These are phyloP conservation scores for Caenorhabditis afra DNA, from an alignment of 2,888 invertebrate genomes.

Conservation along the genomic window DNA sequence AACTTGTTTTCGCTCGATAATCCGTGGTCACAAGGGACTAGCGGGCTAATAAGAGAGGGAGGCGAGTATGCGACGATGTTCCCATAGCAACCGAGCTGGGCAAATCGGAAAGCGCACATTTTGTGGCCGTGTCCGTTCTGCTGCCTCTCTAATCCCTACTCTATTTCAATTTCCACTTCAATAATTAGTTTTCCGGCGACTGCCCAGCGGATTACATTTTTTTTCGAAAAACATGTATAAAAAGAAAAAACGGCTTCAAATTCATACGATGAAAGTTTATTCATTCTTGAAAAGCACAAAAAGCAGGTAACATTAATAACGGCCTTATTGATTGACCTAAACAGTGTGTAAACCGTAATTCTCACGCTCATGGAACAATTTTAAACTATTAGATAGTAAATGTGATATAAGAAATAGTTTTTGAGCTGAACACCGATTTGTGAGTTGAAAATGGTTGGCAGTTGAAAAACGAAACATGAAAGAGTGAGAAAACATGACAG, in stretches of 20 bases:
- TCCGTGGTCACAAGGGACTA: slow-evolving; percentile 10
- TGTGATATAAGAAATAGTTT: background rate
- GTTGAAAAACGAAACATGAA: background rate
- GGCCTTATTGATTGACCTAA: slow-evolving; percentile 36
- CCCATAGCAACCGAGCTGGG: slow-evolving; percentile 36
- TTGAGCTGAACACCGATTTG: slow-evolving; percentile 48
- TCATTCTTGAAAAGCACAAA: slow-evolving; percentile 15
- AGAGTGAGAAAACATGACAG: slow-evolving; percentile 5
- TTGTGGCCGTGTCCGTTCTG: background rate
- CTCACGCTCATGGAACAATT: slow-evolving; percentile 28
- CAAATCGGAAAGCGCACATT: background rate
- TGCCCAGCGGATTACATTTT: too few species aligned
- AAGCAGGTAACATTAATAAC: slow-evolving; percentile 8
- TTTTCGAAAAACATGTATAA: too few species aligned
- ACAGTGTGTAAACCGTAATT: slow-evolving; percentile 25
- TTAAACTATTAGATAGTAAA: background rate
- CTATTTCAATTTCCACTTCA: too few species aligned
- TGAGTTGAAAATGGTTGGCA: slow-evolving; percentile 46
- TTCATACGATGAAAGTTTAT: slow-evolving; percentile 18
- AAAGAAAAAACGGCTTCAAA: too few species aligned
- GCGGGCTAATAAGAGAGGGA: slow-evolving; percentile 22
- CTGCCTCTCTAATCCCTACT: background rate
- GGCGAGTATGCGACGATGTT: slow-evolving; percentile 28
- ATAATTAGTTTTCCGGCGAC: too few species aligned
- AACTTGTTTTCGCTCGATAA: slow-evolving; percentile 6